Evolutionary conservation across 2,113 vertebrate genomes (phyloP).

Genomic region (Plecturocebus donacophilus): DNA sequence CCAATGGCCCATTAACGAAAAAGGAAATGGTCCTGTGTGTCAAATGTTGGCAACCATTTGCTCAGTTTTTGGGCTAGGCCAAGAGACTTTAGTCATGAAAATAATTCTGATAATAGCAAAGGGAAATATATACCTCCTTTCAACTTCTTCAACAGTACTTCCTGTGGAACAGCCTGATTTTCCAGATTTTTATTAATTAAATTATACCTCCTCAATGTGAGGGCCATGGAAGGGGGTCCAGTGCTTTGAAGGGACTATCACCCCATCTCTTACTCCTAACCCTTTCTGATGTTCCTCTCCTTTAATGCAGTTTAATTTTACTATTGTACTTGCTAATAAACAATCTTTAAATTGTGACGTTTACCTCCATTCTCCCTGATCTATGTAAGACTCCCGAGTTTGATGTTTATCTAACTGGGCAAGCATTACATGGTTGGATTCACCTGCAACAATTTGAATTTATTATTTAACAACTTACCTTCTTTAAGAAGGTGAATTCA

Average conservation of each 20-base stretch:
- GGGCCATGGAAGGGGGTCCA: neutral
- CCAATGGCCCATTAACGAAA: constrained; percentile 68
- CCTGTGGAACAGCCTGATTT: constrained; percentile 30
- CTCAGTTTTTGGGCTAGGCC: constrained; percentile 58
- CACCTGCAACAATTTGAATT: constrained; percentile 38
- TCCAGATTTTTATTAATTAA: constrained; percentile 48
- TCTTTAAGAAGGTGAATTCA: constrained; percentile 24
- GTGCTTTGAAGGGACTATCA: neutral
- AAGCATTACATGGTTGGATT: constrained; percentile 46
- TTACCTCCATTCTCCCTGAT: neutral
- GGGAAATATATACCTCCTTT: constrained; percentile 39
- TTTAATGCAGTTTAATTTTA: constrained; percentile 38
- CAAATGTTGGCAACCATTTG: constrained; percentile 63
- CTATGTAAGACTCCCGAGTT: neutral
- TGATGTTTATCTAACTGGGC: constrained; percentile 25
- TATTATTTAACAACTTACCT: neutral
- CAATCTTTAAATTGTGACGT: neutral
- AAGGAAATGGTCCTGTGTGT: constrained; percentile 71
- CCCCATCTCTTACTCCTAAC: neutral
- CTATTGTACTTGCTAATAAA: constrained; percentile 28
- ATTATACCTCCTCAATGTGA: neutral
- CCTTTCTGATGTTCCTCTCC: neutral
- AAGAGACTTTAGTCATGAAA: constrained; percentile 53
- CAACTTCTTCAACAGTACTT: constrained; percentile 42
- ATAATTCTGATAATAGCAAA: constrained; percentile 57